A percentile compares a stretch with the other conserved stretches of the same genome.
These are phyloP conservation scores for Salminus brasiliensis DNA, from an alignment of 2,113 vertebrate genomes.

Conservation along the genomic window DNA sequence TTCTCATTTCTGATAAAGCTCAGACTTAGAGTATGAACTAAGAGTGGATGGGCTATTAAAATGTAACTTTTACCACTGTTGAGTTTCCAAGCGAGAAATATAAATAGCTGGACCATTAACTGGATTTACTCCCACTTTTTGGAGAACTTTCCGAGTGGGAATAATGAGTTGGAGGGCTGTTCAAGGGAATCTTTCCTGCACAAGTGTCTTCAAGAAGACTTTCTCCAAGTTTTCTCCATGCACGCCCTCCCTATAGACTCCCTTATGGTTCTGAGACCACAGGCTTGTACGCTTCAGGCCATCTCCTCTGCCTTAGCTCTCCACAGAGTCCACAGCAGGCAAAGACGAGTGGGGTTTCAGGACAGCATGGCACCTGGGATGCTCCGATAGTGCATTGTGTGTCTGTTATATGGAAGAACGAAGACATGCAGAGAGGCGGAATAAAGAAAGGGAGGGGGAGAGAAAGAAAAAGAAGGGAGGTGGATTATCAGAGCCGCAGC, in stretches of 20 bases:
- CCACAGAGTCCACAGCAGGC: not conserved
- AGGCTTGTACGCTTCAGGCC: constrained; percentile 54
- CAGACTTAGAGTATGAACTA: not conserved
- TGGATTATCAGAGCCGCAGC: constrained; percentile 6
- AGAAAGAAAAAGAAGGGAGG: not conserved
- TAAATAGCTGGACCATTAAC: no score
- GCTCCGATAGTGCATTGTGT: not conserved
- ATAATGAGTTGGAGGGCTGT: no score
- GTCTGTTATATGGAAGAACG: not conserved
- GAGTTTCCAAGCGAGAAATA: no score
- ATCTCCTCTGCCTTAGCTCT: no score
- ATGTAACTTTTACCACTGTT: no score
- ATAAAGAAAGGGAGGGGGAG: not conserved
- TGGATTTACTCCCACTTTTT: not conserved
- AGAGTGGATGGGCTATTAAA: not conserved
- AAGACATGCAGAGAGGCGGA: not conserved
- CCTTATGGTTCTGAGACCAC: constrained; percentile 60
- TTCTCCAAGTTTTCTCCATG: not conserved
- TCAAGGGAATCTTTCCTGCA: not conserved
- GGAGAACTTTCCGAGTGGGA: no score
- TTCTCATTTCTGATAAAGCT: no score
- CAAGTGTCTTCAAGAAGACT: not conserved
- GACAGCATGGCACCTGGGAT: constrained; percentile 5
- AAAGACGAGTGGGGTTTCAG: not conserved
- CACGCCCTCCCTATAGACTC: not conserved